phyloP scores from a whole-genome alignment of 1,140 invertebrate genomes.

The Diorhabda carinulata region DNA sequence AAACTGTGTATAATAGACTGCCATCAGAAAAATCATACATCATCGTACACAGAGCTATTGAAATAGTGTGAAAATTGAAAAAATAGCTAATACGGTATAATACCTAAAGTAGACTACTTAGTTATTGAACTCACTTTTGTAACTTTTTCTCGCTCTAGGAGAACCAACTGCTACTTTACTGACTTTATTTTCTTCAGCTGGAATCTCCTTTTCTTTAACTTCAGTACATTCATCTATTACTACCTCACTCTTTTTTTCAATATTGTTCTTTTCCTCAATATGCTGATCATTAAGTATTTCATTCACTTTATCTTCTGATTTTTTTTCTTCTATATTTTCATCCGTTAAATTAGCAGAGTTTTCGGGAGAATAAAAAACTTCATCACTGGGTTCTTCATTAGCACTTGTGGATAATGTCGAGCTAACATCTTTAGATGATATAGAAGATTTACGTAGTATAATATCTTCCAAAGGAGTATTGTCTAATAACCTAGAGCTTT shows the following conservation, averaged over 20 bases:
- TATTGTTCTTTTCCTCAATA: constrained; percentile 5
- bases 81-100: too few relatives aligned
- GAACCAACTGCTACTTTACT: constrained; percentile 16
- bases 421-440: constrained; percentile 14
- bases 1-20: too few relatives aligned
- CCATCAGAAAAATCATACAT: too few relatives aligned
- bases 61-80: too few relatives aligned
- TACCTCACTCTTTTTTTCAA: background rate
- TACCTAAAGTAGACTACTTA: too few relatives aligned
- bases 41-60: too few relatives aligned
- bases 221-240: background rate
- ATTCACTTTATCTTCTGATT: background rate
- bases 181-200: background rate
- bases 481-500: constrained; percentile 8
- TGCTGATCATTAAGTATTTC: background rate
- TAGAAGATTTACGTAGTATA: constrained; percentile 16
- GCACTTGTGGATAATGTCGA: constrained; percentile 26
- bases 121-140: constrained; percentile 30
- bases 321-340: background rate
- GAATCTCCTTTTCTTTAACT: background rate
- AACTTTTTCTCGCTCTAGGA: constrained; percentile 32
- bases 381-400: constrained; percentile 26
- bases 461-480: constrained; percentile 19
- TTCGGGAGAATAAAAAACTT: constrained; percentile 37
- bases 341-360: background rate